Evolutionary conservation across 2,113 vertebrate species (phyloP).

Genomic region (Ia io): DNA sequence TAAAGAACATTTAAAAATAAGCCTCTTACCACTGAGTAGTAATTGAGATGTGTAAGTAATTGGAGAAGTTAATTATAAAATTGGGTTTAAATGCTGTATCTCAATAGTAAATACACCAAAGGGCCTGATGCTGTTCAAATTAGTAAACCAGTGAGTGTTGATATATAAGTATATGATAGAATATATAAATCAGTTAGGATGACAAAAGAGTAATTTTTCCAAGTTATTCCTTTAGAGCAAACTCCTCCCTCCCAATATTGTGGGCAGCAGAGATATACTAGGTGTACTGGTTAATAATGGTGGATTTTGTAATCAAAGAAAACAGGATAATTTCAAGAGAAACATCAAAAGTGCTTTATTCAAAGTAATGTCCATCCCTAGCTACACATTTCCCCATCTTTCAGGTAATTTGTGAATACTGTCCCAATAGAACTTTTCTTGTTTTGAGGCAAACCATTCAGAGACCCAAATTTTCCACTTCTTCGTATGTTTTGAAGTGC

Average conservation of each 20-base stretch:
- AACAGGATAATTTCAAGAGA: no score
- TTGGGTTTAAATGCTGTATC: not conserved
- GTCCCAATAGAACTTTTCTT: no score
- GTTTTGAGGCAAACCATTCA: no score
- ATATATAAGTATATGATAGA: no score
- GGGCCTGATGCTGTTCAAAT: not conserved
- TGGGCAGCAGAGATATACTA: not conserved
- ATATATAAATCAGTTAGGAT: not conserved
- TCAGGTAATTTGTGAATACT: no score
- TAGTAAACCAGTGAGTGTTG: not conserved
- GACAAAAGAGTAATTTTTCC: not conserved
- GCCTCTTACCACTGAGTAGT: not conserved
- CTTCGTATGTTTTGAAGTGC: no score
- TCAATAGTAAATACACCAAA: not conserved
- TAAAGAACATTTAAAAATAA: constrained; percentile 26
- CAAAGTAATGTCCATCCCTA: no score
- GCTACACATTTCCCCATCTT: no score
- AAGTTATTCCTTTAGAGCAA: not conserved
- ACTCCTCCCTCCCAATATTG: not conserved
- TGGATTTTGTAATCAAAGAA: no score
- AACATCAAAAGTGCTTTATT: no score
- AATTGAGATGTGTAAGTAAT: not conserved
- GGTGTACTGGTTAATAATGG: no score
- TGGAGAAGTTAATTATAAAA: constrained; percentile 28
- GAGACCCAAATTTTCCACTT: no score